Conservation (phyloP, 2,797 vertebrate species). For the Ceyx erithaca region DNA sequence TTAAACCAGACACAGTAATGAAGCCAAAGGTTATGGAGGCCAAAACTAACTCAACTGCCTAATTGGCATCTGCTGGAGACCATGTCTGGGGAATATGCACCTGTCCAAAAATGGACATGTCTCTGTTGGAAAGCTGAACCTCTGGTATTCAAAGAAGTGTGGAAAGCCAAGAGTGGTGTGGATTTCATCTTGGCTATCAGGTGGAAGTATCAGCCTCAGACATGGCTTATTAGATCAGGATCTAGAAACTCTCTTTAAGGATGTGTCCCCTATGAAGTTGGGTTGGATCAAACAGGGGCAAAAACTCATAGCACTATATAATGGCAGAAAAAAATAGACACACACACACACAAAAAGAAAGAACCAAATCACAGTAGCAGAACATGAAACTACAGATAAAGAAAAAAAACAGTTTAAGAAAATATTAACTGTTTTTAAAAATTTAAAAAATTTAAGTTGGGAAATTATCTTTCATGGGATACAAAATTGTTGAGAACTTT, state of each 20-base stretch:
- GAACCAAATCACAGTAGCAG: background rate
- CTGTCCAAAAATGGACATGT: conserved; percentile 47
- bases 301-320: background rate
- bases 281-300: background rate
- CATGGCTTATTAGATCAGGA: background rate
- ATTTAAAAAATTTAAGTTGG: background rate
- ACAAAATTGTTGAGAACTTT: background rate
- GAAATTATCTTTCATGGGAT: background rate
- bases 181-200: conserved; percentile 27
- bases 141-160: conserved; percentile 24
- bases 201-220: conserved; percentile 20
- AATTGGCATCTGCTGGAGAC: background rate
- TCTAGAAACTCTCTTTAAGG: background rate
- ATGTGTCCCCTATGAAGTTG: background rate
- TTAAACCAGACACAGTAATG: background rate
- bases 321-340: background rate
- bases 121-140: conserved; percentile 14
- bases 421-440: background rate
- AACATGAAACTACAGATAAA: background rate
- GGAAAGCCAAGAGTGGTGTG: conserved; percentile 32
- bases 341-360: background rate
- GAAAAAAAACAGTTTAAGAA: background rate
- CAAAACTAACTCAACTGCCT: background rate
- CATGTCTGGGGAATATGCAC: background rate
- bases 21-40: background rate